phyloP scores from a whole-genome alignment of 2,797 vertebrate species.

The Apodemus agrarius region DNA sequence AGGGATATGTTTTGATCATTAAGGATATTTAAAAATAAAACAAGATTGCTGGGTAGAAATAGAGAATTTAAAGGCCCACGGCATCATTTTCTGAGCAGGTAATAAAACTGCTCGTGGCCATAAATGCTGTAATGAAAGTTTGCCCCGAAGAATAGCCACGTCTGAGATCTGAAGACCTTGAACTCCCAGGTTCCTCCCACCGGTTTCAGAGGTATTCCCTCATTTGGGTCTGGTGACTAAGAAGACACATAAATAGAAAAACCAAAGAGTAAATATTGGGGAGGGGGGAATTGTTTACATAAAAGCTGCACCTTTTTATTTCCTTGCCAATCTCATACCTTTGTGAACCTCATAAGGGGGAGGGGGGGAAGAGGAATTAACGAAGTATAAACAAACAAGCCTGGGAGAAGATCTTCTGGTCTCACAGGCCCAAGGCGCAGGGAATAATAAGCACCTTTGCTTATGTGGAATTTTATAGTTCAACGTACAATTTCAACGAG shows the following conservation, averaged over 20 bases:
- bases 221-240: background rate
- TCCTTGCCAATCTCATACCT: slow-evolving; percentile 44
- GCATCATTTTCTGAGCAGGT: background rate
- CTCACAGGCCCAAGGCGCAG: slow-evolving; percentile 3
- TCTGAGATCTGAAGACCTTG: background rate
- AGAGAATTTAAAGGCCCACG: background rate
- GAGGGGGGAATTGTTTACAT: slow-evolving; percentile 45
- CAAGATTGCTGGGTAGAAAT: background rate
- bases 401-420: slow-evolving; percentile 62
- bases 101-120: background rate
- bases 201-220: background rate
- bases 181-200: background rate
- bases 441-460: slow-evolving; percentile 66
- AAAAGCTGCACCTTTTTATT: slow-evolving; percentile 59
- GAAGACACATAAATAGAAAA: background rate
- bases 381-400: slow-evolving; percentile 60
- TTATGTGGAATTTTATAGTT: slow-evolving; percentile 60
- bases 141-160: background rate
- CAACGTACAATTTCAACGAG: slow-evolving; percentile 38
- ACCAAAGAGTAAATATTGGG: background rate
- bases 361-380: background rate
- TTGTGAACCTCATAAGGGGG: slow-evolving; percentile 1
- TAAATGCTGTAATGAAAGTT: background rate
- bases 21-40: slow-evolving; percentile 20
- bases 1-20: slow-evolving; percentile 26